A percentile compares a stretch with the other conserved stretches of the same genome.
Conservation (phyloP, 2,113 vertebrate genomes). For the Machaerirhynchus nigripectus region DNA sequence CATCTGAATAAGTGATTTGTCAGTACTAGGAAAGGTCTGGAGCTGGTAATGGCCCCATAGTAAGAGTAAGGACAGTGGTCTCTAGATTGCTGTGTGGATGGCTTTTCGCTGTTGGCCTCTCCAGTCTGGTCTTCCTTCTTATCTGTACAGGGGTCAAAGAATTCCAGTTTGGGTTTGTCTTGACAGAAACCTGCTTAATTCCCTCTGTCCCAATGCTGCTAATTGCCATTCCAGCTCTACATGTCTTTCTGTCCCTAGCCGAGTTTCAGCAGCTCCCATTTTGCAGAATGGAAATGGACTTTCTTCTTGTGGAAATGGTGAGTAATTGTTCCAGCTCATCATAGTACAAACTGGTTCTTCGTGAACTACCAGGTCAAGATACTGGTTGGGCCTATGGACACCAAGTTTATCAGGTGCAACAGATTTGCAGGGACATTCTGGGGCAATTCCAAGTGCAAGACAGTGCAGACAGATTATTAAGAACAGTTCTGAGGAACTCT, state of each 20-base stretch:
- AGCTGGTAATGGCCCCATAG: background rate
- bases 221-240: background rate
- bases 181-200: background rate
- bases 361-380: background rate
- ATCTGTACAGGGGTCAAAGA: background rate
- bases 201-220: background rate
- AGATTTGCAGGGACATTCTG: background rate
- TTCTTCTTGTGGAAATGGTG: background rate
- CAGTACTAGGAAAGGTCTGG: background rate
- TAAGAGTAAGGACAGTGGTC: background rate
- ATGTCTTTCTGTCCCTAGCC: background rate
- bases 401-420: conserved; percentile 31
- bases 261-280: background rate
- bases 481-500: conserved; percentile 69
- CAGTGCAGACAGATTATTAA: conserved; percentile 39
- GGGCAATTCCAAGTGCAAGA: background rate
- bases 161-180: background rate
- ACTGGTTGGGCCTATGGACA: background rate
- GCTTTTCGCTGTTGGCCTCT: background rate
- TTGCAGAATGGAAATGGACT: background rate
- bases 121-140: background rate
- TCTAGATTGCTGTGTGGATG: background rate
- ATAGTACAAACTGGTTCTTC: background rate
- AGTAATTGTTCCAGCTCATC: background rate
- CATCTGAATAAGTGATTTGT: background rate